A percentile compares a stretch with the other conserved stretches of the same genome.
phyloP scores from a whole-genome alignment of 2,797 vertebrate species.

The Staurois parvus region DNA sequence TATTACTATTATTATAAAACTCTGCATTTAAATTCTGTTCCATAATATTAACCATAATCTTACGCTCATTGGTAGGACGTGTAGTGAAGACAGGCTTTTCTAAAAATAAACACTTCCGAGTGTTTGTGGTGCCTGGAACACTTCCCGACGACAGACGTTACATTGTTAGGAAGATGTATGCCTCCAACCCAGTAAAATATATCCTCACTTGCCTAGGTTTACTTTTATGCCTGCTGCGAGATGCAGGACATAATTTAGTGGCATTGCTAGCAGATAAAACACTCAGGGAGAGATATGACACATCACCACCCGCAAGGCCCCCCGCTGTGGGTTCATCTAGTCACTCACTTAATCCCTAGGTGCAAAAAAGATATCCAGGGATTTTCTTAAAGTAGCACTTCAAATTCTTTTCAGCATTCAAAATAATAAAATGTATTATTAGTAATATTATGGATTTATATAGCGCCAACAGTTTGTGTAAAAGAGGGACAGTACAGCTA shows the following conservation, averaged over 20 bases:
- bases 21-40: background rate
- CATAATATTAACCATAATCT: constrained; percentile 4
- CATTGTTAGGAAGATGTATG: constrained; percentile 53
- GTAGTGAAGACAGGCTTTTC: constrained; percentile 41
- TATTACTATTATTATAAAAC: too few relatives aligned
- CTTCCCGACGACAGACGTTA: constrained; percentile 28
- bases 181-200: constrained; percentile 40
- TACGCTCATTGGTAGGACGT: constrained; percentile 41
- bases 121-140: constrained; percentile 51
- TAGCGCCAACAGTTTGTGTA: too few relatives aligned
- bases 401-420: background rate
- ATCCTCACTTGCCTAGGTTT: constrained; percentile 36
- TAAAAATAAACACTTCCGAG: constrained; percentile 57
- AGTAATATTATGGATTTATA: too few relatives aligned
- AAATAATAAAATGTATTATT: too few relatives aligned
- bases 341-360: constrained; percentile 40
- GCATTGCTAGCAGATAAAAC: constrained; percentile 28
- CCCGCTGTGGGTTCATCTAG: constrained; percentile 26
- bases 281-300: constrained; percentile 36
- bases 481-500: too few relatives aligned
- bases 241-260: constrained; percentile 41
- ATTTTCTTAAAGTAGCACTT: constrained; percentile 19
- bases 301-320: constrained; percentile 7
- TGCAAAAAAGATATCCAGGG: constrained; percentile 48
- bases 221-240: constrained; percentile 23